phyloP scores from a whole-genome alignment of 2,113 vertebrate genomes.

The Calcarius ornatus region DNA sequence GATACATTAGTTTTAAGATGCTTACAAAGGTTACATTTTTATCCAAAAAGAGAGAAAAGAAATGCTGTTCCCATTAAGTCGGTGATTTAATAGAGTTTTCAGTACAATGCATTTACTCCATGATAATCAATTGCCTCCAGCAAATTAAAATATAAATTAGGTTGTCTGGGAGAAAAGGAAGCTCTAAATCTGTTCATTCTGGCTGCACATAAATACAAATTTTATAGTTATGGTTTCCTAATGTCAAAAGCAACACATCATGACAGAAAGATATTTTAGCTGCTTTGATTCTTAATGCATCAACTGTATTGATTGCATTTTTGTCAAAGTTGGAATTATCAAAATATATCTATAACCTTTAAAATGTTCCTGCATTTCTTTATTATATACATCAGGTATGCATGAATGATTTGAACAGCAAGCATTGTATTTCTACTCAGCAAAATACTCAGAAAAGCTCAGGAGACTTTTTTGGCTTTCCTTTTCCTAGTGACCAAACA shows the following conservation, averaged over 20 bases:
- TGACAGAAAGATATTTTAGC: background rate
- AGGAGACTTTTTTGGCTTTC: background rate
- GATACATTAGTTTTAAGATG: constrained; percentile 70
- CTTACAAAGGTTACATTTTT: constrained; percentile 61
- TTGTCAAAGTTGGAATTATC: background rate
- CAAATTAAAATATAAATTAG: constrained; percentile 74
- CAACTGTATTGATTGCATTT: background rate
- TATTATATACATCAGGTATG: background rate
- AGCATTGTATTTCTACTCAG: background rate
- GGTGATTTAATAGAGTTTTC: constrained; percentile 67
- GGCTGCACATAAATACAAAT: constrained; percentile 34
- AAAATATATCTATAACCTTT: background rate
- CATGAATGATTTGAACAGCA: background rate
- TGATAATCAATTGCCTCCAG: constrained; percentile 69
- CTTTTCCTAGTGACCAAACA: background rate
- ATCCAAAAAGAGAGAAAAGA: background rate
- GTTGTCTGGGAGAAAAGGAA: constrained; percentile 43
- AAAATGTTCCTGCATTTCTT: background rate
- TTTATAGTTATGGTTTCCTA: constrained; percentile 25
- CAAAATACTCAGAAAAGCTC: background rate
- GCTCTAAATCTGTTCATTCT: constrained; percentile 47
- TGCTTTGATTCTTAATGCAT: background rate
- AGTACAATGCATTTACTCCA: constrained; percentile 65
- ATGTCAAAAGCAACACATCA: constrained; percentile 28
- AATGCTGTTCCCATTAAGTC: constrained; percentile 43